phyloP scores from a whole-genome alignment of 1,140 invertebrate genomes.

The Colletes latitarsis region DNA sequence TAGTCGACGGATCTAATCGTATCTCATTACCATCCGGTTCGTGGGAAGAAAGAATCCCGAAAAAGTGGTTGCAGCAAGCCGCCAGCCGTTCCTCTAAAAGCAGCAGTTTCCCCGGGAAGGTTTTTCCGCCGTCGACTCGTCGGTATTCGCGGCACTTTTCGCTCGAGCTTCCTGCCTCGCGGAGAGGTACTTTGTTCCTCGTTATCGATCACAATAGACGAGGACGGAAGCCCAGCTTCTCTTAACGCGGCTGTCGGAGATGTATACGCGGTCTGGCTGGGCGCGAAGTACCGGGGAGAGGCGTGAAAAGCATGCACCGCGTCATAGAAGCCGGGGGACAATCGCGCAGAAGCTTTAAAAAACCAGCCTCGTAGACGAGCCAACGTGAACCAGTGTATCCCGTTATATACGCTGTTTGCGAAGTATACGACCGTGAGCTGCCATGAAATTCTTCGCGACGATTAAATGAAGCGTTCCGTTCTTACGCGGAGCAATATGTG shows the following conservation, averaged over 20 bases:
- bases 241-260: constrained; percentile 12
- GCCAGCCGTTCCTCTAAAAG: constrained; percentile 19
- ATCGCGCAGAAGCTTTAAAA: constrained; percentile 36
- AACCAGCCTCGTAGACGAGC: constrained; percentile 3
- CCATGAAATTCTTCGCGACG: too few species aligned
- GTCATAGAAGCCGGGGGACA: not conserved
- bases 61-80: constrained; percentile 12
- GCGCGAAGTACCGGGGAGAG: not conserved
- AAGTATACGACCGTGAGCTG: too few species aligned
- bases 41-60: not conserved
- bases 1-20: not conserved
- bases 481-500: too few species aligned
- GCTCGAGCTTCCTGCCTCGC: constrained; percentile 21
- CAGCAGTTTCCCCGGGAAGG: not conserved
- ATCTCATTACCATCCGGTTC: not conserved
- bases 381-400: not conserved
- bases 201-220: constrained; percentile 48
- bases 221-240: constrained; percentile 1
- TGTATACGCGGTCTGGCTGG: constrained; percentile 1
- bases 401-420: not conserved
- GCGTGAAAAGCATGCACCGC: not conserved
- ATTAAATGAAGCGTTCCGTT: too few species aligned
- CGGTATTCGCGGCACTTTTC: constrained; percentile 29
- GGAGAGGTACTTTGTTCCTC: constrained; percentile 48
- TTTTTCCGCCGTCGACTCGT: constrained; percentile 26